Percentiles rank a stretch among this genome's conserved stretches.
phyloP scores from a whole-genome alignment of 2,113 vertebrate species.

The Condylura cristata region DNA sequence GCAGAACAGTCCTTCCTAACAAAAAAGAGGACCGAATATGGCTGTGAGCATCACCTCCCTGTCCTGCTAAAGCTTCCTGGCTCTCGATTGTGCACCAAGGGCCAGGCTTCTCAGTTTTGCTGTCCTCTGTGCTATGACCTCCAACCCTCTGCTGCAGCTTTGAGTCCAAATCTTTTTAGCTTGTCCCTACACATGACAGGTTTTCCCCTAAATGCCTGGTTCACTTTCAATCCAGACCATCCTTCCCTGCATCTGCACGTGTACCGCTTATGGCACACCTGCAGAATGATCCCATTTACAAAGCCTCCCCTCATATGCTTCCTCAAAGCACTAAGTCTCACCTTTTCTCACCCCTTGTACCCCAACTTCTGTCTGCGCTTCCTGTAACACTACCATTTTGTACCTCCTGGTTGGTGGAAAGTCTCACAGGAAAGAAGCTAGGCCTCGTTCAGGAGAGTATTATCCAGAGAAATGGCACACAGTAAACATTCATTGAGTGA shows the following conservation, averaged over 20 bases:
- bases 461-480: background rate
- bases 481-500: background rate
- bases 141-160: background rate
- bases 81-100: background rate
- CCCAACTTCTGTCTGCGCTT: background rate
- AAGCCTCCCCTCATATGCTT: background rate
- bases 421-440: background rate
- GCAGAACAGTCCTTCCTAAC: background rate
- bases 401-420: background rate
- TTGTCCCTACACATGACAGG: background rate
- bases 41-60: background rate
- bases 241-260: background rate
- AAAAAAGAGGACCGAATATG: background rate
- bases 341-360: background rate
- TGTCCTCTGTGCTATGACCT: background rate
- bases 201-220: background rate
- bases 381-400: background rate
- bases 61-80: background rate
- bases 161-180: background rate
- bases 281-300: background rate
- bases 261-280: background rate
- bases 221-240: background rate
- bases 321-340: background rate
- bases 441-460: background rate
- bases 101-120: background rate